A percentile compares a stretch with the other conserved stretches of the same genome.
Conservation (phyloP, 1,140 invertebrate genomes). For the Hyposmocoma kahamanoa region DNA sequence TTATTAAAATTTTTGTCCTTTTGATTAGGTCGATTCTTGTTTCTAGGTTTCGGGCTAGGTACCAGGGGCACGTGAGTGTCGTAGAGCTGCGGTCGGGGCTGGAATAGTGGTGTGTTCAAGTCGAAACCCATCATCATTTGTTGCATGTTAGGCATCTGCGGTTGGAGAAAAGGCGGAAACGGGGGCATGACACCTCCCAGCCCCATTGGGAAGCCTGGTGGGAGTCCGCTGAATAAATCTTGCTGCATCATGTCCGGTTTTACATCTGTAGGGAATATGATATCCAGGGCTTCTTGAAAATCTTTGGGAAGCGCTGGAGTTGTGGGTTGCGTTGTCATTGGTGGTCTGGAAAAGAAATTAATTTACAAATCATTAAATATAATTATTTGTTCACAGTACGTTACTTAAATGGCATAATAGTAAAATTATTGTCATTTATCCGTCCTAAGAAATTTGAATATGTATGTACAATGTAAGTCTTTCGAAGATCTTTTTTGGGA, state of each 20-base stretch:
- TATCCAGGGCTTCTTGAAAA: conserved; percentile 81
- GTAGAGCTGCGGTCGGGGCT: conserved; percentile 40
- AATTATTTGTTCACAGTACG: too few relatives aligned
- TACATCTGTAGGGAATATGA: conserved; percentile 77
- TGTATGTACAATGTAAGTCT: too few relatives aligned
- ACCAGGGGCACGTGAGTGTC: conserved; percentile 47
- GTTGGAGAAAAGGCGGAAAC: conserved; percentile 41
- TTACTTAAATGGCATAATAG: too few relatives aligned
- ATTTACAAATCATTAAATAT: too few relatives aligned
- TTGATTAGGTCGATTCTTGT: conserved; percentile 6
- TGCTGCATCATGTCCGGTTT: conserved; percentile 35
- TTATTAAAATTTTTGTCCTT: neutral
- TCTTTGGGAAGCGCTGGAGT: conserved; percentile 59
- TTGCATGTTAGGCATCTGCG: conserved; percentile 17
- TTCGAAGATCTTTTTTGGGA: too few relatives aligned
- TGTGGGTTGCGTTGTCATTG: conserved; percentile 7
- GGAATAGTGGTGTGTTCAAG: conserved; percentile 36
- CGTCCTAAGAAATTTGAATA: too few relatives aligned
- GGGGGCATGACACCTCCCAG: conserved; percentile 25
- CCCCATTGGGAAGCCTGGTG: conserved; percentile 27
- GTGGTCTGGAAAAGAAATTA: conserved; percentile 12
- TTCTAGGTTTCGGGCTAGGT: conserved; percentile 17
- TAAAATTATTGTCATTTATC: too few relatives aligned
- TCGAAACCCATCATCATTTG: conserved; percentile 60
- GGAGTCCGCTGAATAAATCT: conserved; percentile 27